Evolutionary conservation across 2,797 vertebrate genomes (phyloP), one percentile per base, ranked within the genome.

Genomic region (Microcaecilia unicolor): DNA sequence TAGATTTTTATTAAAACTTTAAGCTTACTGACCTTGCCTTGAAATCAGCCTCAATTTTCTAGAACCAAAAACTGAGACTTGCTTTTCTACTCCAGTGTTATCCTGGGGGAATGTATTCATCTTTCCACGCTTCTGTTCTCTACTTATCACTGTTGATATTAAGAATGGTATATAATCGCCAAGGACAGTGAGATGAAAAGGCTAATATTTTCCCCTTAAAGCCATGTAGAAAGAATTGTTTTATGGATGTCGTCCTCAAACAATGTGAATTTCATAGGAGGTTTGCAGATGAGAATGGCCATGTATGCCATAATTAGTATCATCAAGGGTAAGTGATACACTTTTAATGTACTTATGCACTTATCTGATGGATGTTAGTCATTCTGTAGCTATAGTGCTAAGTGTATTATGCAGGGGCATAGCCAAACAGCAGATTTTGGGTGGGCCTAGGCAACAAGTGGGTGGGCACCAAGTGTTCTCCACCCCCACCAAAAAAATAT

Each of bases 81-180:
- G 14, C 5, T 27, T 25, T 51, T 52, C 10, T 28, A 29, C 37
- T 31, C 23, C 9, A 53, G 32, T 54, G 59, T 63, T 48, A 44
- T 61, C 42, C 52, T 41, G 41, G 11, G 51, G 52, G 61, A 65
- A 61, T 54, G 36, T 28, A 38, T 52, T 58, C 24, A 32, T 33
- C 10, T 41, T 31, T 48, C 35, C 22, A 23, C 39, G 33, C 43
- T 48, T 48, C 31, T 61, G 41, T 28, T 43, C 33, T 43, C 45
- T 64, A 43, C 57, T 52, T 61, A 37, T 45, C 8, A 5, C 19
- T 8, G 20, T 20, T n/a, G n/a, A n/a, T n/a, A n/a, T n/a, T 20
- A 19, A 20, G 20, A 20, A 8, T 20, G 20, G 8, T 20, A 62
- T n/a, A 46, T 10, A 34, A 65, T 63, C 52, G 47, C 55, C 55